These are phyloP conservation scores for Varanus komodoensis DNA, from an alignment of 2,113 vertebrate species.

Conservation along the genomic window DNA sequence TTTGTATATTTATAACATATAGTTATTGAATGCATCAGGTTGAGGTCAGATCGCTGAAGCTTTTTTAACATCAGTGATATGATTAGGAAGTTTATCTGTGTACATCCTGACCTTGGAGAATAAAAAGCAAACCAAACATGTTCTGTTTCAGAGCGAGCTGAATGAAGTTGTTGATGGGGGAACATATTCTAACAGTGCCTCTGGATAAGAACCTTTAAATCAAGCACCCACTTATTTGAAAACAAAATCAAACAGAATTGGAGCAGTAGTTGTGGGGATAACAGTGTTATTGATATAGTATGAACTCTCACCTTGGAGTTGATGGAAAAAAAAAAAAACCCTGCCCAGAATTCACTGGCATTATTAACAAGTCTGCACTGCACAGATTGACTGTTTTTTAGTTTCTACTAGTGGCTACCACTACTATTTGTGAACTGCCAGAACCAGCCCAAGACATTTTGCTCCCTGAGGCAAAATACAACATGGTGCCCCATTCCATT, in stretches of 20 bases:
- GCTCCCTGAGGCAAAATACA: no score
- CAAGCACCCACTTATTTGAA: constrained; percentile 16
- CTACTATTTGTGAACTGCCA: not conserved
- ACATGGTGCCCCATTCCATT: no score
- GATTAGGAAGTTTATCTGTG: constrained; percentile 3
- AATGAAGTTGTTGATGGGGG: constrained; percentile 51
- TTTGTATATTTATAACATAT: not conserved
- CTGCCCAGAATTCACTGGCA: not conserved
- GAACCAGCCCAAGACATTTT: no score
- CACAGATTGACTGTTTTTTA: not conserved
- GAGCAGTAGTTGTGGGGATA: no score
- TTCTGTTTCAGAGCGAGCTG: constrained; percentile 44
- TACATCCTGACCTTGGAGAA: constrained; percentile 34
- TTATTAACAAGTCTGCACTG: not conserved
- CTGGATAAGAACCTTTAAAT: not conserved
- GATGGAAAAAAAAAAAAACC: not conserved
- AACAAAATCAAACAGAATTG: not conserved
- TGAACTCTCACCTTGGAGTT: not conserved
- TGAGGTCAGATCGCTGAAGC: not conserved
- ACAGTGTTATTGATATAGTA: not conserved
- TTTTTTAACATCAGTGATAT: not conserved
- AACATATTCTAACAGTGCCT: constrained; percentile 47
- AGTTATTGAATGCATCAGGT: constrained; percentile 5
- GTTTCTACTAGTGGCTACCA: not conserved
- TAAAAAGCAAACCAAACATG: constrained; percentile 49